Percentiles rank a stretch among this genome's conserved stretches.
These are phyloP conservation scores for Oxygymnocypris stewartii DNA, from an alignment of 2,113 vertebrate genomes.

Conservation along the genomic window DNA sequence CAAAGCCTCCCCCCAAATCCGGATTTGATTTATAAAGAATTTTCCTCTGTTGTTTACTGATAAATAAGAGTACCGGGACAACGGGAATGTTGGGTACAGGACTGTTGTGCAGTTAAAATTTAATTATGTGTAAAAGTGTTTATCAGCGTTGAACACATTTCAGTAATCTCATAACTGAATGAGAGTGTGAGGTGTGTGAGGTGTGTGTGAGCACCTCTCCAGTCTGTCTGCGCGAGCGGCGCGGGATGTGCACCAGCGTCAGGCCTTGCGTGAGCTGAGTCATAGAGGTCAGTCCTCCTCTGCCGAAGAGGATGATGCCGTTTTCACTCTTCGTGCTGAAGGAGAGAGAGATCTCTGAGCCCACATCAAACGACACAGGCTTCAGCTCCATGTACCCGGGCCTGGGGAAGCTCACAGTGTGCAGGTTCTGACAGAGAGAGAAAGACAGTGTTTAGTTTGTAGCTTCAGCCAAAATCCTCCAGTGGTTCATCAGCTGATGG, in stretches of 20 bases:
- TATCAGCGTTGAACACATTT: neutral
- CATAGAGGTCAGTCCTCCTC: conserved; percentile 68
- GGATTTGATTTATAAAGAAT: neutral
- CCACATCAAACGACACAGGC: conserved; percentile 76
- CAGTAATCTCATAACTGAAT: neutral
- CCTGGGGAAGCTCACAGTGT: conserved; percentile 89
- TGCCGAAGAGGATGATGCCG: conserved; percentile 87
- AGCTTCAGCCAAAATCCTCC: neutral
- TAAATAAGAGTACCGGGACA: neutral
- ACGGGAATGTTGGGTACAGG: neutral
- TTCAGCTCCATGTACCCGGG: conserved; percentile 88
- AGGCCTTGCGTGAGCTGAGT: conserved; percentile 47
- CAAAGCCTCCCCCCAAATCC: neutral
- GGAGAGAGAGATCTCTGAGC: conserved; percentile 93
- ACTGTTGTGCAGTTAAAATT: neutral
- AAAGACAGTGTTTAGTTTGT: neutral
- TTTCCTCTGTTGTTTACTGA: neutral
- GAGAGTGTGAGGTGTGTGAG: neutral
- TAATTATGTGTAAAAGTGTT: neutral
- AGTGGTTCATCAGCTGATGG: too few relatives aligned
- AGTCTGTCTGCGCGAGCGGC: conserved; percentile 86
- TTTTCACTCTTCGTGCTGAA: conserved; percentile 92
- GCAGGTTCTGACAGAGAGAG: conserved; percentile 81
- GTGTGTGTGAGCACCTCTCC: conserved; percentile 74
- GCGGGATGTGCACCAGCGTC: conserved; percentile 60